These are phyloP conservation scores for Poecilia gillii DNA, from an alignment of 2,797 vertebrate genomes.

Conservation along the genomic window DNA sequence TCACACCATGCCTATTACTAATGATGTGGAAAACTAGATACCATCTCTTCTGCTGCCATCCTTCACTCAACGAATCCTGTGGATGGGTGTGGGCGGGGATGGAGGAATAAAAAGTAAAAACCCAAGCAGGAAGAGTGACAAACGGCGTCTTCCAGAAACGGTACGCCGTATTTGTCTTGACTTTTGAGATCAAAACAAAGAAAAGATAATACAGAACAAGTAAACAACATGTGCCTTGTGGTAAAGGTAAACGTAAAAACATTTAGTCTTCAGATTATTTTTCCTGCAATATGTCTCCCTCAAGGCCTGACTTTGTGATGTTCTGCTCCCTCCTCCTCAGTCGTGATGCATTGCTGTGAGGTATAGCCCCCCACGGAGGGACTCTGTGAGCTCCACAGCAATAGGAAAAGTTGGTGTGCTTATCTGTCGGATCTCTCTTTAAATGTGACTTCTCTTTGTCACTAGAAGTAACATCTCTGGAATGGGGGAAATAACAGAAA, in stretches of 20 bases:
- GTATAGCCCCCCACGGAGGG: conserved; percentile 24
- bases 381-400: conserved; percentile 25
- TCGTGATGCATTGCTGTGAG: conserved; percentile 35
- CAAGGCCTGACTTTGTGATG: conserved; percentile 11
- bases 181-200: not conserved
- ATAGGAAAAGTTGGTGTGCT: conserved; percentile 17
- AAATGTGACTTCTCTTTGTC: conserved; percentile 48
- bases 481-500: conserved; percentile 52
- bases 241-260: conserved; percentile 6
- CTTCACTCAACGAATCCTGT: conserved; percentile 66
- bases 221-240: conserved; percentile 6
- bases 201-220: conserved; percentile 2
- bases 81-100: not conserved
- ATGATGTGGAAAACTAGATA: conserved; percentile 85
- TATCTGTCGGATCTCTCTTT: conserved; percentile 52
- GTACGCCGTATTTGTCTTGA: not conserved
- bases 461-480: conserved; percentile 55
- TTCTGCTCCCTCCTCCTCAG: conserved; percentile 26
- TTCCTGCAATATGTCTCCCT: conserved; percentile 15
- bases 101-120: conserved; percentile 11
- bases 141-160: not conserved
- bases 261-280: conserved; percentile 20
- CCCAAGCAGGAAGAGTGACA: conserved; percentile 20
- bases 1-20: conserved; percentile 75
- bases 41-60: conserved; percentile 73